Evolutionary conservation across 2,888 invertebrate species (phyloP).

Genomic region (Abrostola triplasia): DNA sequence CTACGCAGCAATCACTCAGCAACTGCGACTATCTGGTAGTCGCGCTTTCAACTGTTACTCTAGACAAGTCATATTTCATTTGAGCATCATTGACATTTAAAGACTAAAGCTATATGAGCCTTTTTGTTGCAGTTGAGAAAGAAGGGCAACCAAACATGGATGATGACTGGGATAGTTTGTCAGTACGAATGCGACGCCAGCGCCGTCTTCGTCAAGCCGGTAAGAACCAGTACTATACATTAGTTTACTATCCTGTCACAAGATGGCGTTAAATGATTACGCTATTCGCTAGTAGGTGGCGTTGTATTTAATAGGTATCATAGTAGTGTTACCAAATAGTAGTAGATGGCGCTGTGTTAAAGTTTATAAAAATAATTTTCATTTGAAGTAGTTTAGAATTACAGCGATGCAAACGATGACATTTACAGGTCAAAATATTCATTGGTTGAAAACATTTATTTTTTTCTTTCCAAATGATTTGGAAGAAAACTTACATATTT

Average conservation of each 20-base stretch:
- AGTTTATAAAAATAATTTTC: background rate
- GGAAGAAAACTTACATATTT: no score
- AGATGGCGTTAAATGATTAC: slow-evolving; percentile 37
- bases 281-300: slow-evolving; percentile 55
- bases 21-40: no score
- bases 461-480: no score
- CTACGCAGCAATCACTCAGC: no score
- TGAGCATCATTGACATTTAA: background rate
- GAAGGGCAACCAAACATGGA: slow-evolving; percentile 90
- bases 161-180: slow-evolving; percentile 94
- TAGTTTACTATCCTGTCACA: slow-evolving; percentile 4
- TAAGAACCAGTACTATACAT: slow-evolving; percentile 65
- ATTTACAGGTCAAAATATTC: no score
- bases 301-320: background rate
- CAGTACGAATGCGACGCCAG: slow-evolving; percentile 92
- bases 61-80: no score
- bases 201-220: slow-evolving; percentile 84
- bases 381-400: no score
- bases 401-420: no score
- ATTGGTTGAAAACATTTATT: no score
- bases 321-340: background rate
- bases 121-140: slow-evolving; percentile 74
- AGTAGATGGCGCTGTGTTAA: slow-evolving; percentile 35
- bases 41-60: no score
- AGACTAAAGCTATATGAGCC: slow-evolving; percentile 5